Evolutionary conservation across 1,140 invertebrate species (phyloP), one percentile per base, ranked within the genome.

Genomic region (Coptotermes formosanus): DNA sequence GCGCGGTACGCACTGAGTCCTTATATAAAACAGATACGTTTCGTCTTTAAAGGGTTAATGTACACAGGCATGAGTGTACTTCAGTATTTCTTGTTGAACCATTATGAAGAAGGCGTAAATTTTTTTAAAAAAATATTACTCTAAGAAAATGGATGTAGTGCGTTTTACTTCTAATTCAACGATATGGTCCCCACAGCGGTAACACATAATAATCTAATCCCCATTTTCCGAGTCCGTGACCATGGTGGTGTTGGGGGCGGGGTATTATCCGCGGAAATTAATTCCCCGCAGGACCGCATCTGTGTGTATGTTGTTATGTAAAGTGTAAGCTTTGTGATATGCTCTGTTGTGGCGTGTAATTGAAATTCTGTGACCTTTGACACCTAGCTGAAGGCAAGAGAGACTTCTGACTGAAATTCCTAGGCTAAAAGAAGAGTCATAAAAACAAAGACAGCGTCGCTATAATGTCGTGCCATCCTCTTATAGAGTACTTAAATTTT

Each of bases 281-380:
- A 75, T 75, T 30, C 64, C 64, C 64, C 64, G 64, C 64, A 75
- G 64, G 64, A 75, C 64, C n/a, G 64, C 64, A 75, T 25, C 64
- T 75, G 64, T 75, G 64, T 75, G 64, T 75, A 75, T 30, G 64
- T 75, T 75, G 64, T 75, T 75, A 75, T 75, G 64, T 75, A 75
- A 75, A 75, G 64, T 75, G 64, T 75, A 75, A 75, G 14, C 64
- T 16, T 75, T 12, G 64, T 75, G 64, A 75, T 75, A 75, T 30
- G 64, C 25, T 30, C 64, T 75, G 7, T 30, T 75, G 64, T 75
- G 64, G 64, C 64, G 64, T 75, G 64, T 75, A 75, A 75, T 75
- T 75, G 64, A 75, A 75, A 75, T 75, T 75, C 64, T 14, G 25
- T 30, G 64, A 75, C 64, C 64, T 75, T 30, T 75, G 64, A 75